Base-by-base conservation (phyloP, 2,888 invertebrate species). In the Volucella zonaria region DNA sequence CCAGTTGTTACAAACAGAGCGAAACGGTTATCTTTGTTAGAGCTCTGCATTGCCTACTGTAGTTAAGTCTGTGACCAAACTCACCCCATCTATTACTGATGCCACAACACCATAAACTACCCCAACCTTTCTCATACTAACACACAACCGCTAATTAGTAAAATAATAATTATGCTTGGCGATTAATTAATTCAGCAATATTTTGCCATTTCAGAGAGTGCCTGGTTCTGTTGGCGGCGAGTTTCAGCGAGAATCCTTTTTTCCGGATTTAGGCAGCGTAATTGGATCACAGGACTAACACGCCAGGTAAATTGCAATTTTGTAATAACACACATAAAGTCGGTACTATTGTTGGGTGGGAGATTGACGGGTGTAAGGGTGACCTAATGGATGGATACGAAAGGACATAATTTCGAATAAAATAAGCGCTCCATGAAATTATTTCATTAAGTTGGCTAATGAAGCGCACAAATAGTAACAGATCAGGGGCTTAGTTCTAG, bases 101-200 rank as follows among this genome's bases (percentile, higher is more conserved):
- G 4, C 15, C 23, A 56, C 56, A 56, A 0, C 56, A 31, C 31
- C 6, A 31, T 31, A 31, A 31, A 31, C 31, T 31, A 6, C 6
- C 9, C 8, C 52, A 54, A 23, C n/a, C 42, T 31, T 31, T 31
- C 14, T 12, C 11, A n/a, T 14, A 52, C 6, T 8, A 14, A 45
- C 38, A 45, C 45, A 12, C 45, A 9, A 61, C 70, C 64, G 75
- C 80, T 83, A 80, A 83, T 83, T 83, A 79, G 80, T 54, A 67
- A 80, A 80, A 80, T 83, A 76, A 62, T 71, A 82, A 83, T 83
- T 79, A 75, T 75, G 58, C 66, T 40, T 51, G 83, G 66, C 71
- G 71, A 83, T 83, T 83, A 80, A 83, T 83, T 75, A 80, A 83
- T 83, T 71, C 75, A 71, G 61, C 80, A 62, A 74, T 80, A 80